These are phyloP conservation scores for Pterostichus madidus DNA, from an alignment of 2,888 invertebrate genomes.

Conservation along the genomic window DNA sequence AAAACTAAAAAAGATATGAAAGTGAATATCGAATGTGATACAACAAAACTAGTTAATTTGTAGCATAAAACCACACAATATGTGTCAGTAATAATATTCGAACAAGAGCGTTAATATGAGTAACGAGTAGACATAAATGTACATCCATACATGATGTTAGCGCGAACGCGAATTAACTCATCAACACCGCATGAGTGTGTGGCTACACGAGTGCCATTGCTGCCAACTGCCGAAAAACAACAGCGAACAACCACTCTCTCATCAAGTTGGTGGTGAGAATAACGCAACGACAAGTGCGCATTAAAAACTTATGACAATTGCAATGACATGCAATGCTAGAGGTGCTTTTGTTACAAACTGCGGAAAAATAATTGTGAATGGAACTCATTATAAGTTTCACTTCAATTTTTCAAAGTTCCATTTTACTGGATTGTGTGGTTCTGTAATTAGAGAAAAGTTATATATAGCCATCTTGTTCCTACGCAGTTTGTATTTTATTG, in stretches of 20 bases:
- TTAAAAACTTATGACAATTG: constrained; percentile 23
- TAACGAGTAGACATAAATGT: constrained; percentile 45
- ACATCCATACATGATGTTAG: constrained; percentile 45
- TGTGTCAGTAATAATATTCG: constrained; percentile 43
- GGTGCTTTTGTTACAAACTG: no score
- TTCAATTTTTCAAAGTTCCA: background rate
- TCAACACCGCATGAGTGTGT: constrained; percentile 36
- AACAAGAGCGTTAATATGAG: constrained; percentile 46
- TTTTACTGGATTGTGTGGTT: background rate
- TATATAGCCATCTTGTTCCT: background rate
- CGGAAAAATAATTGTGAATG: background rate
- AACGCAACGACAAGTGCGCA: constrained; percentile 2
- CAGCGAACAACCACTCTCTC: constrained; percentile 17
- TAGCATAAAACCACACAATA: constrained; percentile 43
- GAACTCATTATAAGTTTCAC: background rate
- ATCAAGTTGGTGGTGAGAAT: constrained; percentile 17
- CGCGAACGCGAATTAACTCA: constrained; percentile 41
- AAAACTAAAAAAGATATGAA: background rate
- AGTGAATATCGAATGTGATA: constrained; percentile 10
- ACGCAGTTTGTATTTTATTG: constrained; percentile 5
- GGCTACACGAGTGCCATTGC: constrained; percentile 38
- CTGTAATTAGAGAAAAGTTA: background rate
- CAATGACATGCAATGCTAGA: no score
- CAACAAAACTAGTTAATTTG: constrained; percentile 42
- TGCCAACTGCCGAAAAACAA: constrained; percentile 34